Percentiles rank a stretch among this genome's conserved stretches.
These are phyloP conservation scores for Dromaius novaehollandiae DNA, from an alignment of 2,113 vertebrate genomes.

Conservation along the genomic window DNA sequence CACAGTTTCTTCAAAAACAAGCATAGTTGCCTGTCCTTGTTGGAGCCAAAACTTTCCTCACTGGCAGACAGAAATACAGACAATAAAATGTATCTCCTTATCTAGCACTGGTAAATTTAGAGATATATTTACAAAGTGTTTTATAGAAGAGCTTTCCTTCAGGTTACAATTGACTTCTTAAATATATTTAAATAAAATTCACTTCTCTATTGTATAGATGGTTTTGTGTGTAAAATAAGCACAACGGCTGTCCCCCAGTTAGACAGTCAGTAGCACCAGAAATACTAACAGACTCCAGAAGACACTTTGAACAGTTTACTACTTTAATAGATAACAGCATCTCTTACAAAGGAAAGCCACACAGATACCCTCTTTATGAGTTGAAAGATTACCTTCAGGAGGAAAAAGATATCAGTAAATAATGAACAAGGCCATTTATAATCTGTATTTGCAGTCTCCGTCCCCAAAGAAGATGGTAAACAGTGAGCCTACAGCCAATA, in stretches of 20 bases:
- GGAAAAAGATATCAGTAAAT: neutral
- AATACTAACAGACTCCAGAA: neutral
- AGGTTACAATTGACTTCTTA: neutral
- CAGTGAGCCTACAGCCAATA: neutral
- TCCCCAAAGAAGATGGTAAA: neutral
- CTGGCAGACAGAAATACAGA: neutral
- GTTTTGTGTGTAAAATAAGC: neutral
- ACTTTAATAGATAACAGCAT: neutral
- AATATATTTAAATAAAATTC: neutral
- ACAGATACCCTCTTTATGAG: neutral
- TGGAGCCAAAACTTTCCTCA: neutral
- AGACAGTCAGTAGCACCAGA: neutral
- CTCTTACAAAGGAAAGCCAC: neutral
- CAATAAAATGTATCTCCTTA: neutral
- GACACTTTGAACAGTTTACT: neutral
- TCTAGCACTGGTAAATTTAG: neutral
- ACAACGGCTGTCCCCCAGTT: neutral
- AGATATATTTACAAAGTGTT: neutral
- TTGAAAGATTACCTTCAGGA: neutral
- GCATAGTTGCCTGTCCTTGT: neutral
- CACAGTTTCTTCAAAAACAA: neutral
- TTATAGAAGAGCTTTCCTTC: neutral
- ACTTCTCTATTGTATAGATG: neutral
- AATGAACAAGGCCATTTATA: neutral
- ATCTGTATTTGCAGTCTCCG: rapidly evolving